phyloP scores from a whole-genome alignment of 2,888 invertebrate genomes.

The Hanleya hanleyi region DNA sequence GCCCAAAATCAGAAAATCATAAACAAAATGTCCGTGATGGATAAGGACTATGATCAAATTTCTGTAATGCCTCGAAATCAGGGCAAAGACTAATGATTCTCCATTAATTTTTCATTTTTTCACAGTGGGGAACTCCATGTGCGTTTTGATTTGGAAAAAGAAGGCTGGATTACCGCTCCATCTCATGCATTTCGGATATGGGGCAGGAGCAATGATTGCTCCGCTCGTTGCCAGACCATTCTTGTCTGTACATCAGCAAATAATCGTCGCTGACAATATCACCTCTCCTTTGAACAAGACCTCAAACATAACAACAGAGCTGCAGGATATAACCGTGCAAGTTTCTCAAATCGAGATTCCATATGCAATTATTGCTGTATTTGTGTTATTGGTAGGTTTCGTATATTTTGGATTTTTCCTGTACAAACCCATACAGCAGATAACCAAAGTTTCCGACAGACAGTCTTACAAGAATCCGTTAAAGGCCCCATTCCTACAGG shows the following conservation, averaged over 20 bases:
- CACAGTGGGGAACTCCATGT: neutral
- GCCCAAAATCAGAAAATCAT: too few species aligned
- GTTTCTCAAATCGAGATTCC: neutral
- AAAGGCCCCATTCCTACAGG: neutral
- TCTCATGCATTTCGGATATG: neutral
- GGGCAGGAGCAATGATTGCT: neutral
- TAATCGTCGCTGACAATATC: neutral
- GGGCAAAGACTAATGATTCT: neutral
- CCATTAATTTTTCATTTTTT: neutral
- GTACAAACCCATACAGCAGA: neutral
- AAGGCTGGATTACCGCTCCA: neutral
- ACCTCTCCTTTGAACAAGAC: neutral
- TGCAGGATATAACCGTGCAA: neutral
- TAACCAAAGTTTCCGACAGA: neutral
- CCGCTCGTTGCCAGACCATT: neutral
- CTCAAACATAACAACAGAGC: neutral
- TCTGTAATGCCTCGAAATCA: too few species aligned
- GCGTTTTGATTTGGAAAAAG: neutral
- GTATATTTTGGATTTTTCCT: neutral
- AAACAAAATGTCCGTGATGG: too few species aligned
- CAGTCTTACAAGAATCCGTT: neutral
- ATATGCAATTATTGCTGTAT: neutral
- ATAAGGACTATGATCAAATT: too few species aligned
- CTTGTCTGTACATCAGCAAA: neutral
- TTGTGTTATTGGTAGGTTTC: neutral